A percentile compares a stretch with the other conserved stretches of the same genome.
Evolutionary conservation across 2,797 vertebrate genomes (phyloP).

Genomic region (Ataeniobius toweri): DNA sequence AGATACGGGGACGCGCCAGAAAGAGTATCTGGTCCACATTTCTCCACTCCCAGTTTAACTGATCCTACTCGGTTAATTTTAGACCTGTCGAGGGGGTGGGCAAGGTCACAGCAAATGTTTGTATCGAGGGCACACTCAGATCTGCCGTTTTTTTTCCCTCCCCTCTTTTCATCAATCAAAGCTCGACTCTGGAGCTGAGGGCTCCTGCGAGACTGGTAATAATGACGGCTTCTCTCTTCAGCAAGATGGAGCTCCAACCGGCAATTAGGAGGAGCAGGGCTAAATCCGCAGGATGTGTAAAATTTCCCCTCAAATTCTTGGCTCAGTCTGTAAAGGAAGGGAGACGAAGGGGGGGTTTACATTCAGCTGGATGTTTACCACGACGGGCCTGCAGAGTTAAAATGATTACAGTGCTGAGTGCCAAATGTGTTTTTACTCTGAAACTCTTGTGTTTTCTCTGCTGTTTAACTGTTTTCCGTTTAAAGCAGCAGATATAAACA

Average conservation of each 20-base stretch:
- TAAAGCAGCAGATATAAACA: conserved; percentile 7
- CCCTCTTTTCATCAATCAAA: conserved; percentile 77
- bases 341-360: conserved; percentile 24
- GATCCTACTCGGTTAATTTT: conserved; percentile 77
- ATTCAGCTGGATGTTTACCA: conserved; percentile 65
- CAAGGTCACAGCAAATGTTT: conserved; percentile 79
- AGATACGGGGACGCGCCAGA: conserved; percentile 69
- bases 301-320: conserved; percentile 74
- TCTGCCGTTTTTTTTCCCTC: conserved; percentile 60
- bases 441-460: conserved; percentile 31
- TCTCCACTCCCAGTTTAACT: conserved; percentile 74
- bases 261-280: conserved; percentile 78
- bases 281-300: conserved; percentile 76
- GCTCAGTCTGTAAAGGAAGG: conserved; percentile 37
- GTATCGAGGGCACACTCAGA: conserved; percentile 79
- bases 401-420: conserved; percentile 68
- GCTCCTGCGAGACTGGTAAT: conserved; percentile 69
- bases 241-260: conserved; percentile 70
- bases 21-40: conserved; percentile 78
- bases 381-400: conserved; percentile 56
- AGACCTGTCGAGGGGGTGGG: conserved; percentile 75
- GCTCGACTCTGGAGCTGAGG: conserved; percentile 71
- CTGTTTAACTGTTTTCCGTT: conserved; percentile 22
- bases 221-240: conserved; percentile 71
- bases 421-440: conserved; percentile 62